Evolutionary conservation across 2,888 invertebrate species (phyloP).

Genomic region (Drosophila limbata): DNA sequence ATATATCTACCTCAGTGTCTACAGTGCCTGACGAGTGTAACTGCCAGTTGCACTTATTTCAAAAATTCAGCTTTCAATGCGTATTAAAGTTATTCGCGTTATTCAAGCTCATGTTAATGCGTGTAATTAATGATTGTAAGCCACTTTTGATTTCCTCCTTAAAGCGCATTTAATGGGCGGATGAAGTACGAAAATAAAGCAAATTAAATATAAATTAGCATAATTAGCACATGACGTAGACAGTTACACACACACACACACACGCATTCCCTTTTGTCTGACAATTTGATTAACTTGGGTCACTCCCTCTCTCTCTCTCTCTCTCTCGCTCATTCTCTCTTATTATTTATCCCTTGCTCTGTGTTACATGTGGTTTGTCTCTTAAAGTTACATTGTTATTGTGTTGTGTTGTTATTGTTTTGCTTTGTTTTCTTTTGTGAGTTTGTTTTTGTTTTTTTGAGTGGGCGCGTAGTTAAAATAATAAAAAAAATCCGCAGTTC

Average conservation of each 20-base stretch:
- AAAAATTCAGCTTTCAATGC: neutral
- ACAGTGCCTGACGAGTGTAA: slow-evolving; percentile 35
- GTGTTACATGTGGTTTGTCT: slow-evolving; percentile 36
- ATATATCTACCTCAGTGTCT: neutral
- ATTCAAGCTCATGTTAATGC: slow-evolving; percentile 55
- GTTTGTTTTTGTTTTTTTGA: slow-evolving; percentile 8
- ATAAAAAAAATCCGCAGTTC: slow-evolving; percentile 19
- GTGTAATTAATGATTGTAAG: slow-evolving; percentile 65
- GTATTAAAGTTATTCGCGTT: slow-evolving; percentile 32
- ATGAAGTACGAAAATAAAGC: slow-evolving; percentile 47
- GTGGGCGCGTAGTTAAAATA: slow-evolving; percentile 41
- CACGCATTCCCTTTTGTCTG: slow-evolving; percentile 27
- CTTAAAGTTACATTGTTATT: slow-evolving; percentile 36
- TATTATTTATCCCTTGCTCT: neutral
- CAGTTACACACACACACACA: slow-evolving; percentile 11
- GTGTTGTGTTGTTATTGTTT: slow-evolving; percentile 10
- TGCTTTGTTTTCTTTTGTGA: slow-evolving; percentile 1
- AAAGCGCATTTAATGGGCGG: slow-evolving; percentile 37
- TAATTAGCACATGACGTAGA: slow-evolving; percentile 63
- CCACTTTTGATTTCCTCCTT: slow-evolving; percentile 62
- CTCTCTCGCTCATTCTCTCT: no score
- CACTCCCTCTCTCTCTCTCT: neutral
- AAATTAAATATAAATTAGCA: slow-evolving; percentile 69
- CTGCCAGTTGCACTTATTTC: slow-evolving; percentile 32
- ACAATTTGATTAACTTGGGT: slow-evolving; percentile 40